Base-by-base conservation (phyloP, 2,113 vertebrate genomes). In the Poicephalus gulielmi region DNA sequence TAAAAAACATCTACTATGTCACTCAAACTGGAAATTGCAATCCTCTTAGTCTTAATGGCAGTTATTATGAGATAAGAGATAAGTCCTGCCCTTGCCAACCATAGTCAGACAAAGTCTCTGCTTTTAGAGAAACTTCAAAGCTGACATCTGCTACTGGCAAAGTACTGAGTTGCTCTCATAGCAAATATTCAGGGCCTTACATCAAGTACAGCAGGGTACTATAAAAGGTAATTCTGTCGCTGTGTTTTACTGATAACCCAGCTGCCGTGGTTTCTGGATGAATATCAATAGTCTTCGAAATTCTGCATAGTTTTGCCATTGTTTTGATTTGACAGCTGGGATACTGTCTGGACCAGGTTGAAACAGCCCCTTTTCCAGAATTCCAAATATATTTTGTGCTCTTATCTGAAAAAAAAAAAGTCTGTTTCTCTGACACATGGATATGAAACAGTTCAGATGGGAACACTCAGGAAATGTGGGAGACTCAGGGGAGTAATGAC, bases 221-320 rank as follows among this genome's bases (percentile, higher is more conserved):
- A 55, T 33, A 63, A 78, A 74, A 95, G 88, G 86, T 76, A 92
- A 84, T 91, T 93, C 76, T 84, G 81, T 66, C 0, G 0, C 93
- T 96, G 95, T 63, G 77, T 85, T 88, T 88, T 89, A 46, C 83
- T 95, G 95, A 96, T 96, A 97, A 94, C 81, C 75, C 71, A 81
- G 75, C 41, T 88, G 78, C 92, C 24, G 6, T 28, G 50, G 67
- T 39, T 97, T 86, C 90, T 96, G 93, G 94, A 96, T 46, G 50
- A 81, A 30, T n/a, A 82, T 64, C 94, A 96, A 94, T 94, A 86
- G 55, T 63, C 81, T 67, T 49, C 1, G 7, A 82, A 92, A 95
- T 90, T 66, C 67, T 70, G 22, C 68, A 88, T 71, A 92, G 63
- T 92, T 86, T 63, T 52, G 30, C 68, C 39, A 49, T 84, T 92